Base-by-base conservation (phyloP, 2,113 vertebrate species). In the Malurus alboscapulatus region DNA sequence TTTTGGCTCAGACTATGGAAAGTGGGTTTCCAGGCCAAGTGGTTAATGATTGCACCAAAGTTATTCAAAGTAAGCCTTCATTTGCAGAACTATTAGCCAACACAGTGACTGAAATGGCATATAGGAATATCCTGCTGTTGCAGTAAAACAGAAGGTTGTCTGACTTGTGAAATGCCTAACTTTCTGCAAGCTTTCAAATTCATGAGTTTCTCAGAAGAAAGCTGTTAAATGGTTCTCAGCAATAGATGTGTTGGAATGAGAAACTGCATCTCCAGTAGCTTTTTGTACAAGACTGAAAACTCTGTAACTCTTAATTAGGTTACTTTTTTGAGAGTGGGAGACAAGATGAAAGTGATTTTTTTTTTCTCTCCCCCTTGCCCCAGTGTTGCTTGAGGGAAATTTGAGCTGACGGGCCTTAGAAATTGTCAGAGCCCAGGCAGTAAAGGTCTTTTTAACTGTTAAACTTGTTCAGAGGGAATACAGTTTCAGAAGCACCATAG, bases 1-100 rank as follows among this genome's bases (percentile, higher is more conserved):
- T 95, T 95, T 95, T 95, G 94, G 94, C 94, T 92, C 77, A 67
- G 61, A 59, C 69, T 91, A 9, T 95, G 94, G 94, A 96, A 96
- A 96, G 59, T 88, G 88, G 88, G 47, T 95, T 96, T 96, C 63
- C 63, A 93, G 90, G 93, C 94, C 90, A 95, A 96, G 93, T 77
- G 72, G 93, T 96, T 96, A 95, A 94, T 93, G 92, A 90, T 92
- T 96, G 88, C 90, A 90, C 90, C 63, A 44, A 94, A 94, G 83
- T 93, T 94, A 93, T 80, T 96, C 92, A 80, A 90, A 90, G 75
- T 83, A 92, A 96, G 83, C 85, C 71, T 94, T 96, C 83, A 86
- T 95, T 94, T 96, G 54, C 83, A 86, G 92, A 90, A 24, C 78
- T 82, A 86, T 85, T 95, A 94, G 93, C 90, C 94, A 63, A 96